Base-by-base conservation (phyloP, 2,888 invertebrate genomes). In the Melieria picta region DNA sequence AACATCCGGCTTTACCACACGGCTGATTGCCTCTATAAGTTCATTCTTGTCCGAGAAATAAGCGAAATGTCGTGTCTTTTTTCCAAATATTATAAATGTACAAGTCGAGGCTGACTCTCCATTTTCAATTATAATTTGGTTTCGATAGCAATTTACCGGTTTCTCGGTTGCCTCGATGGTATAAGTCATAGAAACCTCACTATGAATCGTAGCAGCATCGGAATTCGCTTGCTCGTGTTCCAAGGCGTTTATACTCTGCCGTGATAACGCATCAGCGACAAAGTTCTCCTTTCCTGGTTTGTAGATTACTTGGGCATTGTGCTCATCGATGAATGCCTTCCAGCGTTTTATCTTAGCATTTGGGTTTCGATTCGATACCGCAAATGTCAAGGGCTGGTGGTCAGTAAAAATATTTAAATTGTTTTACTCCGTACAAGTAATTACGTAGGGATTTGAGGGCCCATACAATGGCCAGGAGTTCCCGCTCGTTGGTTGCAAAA, bases 101-200 rank as follows among this genome's bases (percentile, higher is more conserved):
- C 58, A 56, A 3, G 48, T 30, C n/a, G 52, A 67, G 1, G 75
- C 42, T 42, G 67, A 55, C 50, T 55, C 50, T 3, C 67, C 45
- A 60, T 74, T 72, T 43, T 77, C 69, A 10, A 77, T 61, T 45
- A 77, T 42, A 11, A 77, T 73, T 58, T 77, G 76, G 43, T 78
- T 77, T 62, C 65, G 68, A 16, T 75, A 78, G 58, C 75, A 77
- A 60, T 77, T 78, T 13, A 76, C 52, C 4, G 76, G 77, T 30
- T 76, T 78, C 7, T 77, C 74, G 45, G 73, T 72, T 13, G 72
- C 60, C 13, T 75, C 72, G 58, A 74, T 75, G 7, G 75, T 75
- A 52, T 75, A 74, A 1, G 75, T 72, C 11, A 77, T 65, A 6
- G 77, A 76, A 13, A 60, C 46, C 16, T 76, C 73, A 30, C 75